These are phyloP conservation scores for Acrocephalus scirpaceus DNA, from an alignment of 2,797 vertebrate species.

Conservation along the genomic window DNA sequence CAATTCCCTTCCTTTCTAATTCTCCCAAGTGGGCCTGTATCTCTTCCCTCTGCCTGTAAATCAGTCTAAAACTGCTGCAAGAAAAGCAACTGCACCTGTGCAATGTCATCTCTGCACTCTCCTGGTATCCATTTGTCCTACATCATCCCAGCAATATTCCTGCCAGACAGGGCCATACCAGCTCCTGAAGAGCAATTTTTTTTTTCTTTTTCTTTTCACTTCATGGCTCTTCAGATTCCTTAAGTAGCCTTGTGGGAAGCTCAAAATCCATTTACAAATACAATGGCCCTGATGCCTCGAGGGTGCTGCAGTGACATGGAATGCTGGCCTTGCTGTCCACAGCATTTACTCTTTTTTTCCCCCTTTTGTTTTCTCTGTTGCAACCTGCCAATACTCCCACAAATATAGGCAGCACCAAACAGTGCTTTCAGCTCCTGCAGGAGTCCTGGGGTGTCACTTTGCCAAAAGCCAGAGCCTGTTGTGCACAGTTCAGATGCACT, in stretches of 20 bases:
- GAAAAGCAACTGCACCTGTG: background rate
- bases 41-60: background rate
- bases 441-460: accelerated
- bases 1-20: background rate
- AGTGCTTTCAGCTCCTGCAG: background rate
- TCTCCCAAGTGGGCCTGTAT: background rate
- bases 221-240: background rate
- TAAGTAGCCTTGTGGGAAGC: background rate
- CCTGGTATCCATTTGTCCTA: background rate
- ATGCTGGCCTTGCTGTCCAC: background rate
- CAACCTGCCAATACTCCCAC: background rate
- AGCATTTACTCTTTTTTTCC: background rate
- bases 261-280: background rate
- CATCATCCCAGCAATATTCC: background rate
- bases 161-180: background rate
- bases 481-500: background rate
- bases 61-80: background rate
- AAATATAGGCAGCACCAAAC: background rate
- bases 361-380: background rate
- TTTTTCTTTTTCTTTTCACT: background rate
- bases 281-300: background rate
- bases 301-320: background rate
- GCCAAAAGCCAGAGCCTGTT: background rate
- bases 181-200: background rate
- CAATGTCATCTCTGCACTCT: background rate